Percentiles rank a stretch among this genome's conserved stretches.
These are phyloP conservation scores for Polia nebulosa DNA, from an alignment of 2,888 invertebrate genomes.

Conservation along the genomic window DNA sequence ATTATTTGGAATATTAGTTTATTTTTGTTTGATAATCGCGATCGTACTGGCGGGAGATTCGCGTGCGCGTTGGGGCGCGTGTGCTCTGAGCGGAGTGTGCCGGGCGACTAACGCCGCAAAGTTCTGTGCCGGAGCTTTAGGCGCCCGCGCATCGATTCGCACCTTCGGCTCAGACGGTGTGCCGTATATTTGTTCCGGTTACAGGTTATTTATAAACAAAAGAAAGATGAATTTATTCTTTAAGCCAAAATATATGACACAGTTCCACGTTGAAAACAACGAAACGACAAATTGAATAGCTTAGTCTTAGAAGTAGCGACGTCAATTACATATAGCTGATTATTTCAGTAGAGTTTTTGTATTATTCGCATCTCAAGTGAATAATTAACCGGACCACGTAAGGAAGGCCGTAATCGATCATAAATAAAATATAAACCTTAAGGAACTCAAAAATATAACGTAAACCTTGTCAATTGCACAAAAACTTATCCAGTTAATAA, in stretches of 20 bases:
- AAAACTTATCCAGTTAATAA: conserved; percentile 43
- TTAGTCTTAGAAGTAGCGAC: conserved; percentile 58
- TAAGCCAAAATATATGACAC: conserved; percentile 86
- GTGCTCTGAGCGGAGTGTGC: conserved; percentile 79
- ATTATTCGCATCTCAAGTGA: conserved; percentile 52
- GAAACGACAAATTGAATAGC: conserved; percentile 66
- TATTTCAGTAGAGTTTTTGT: conserved; percentile 62
- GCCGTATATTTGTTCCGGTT: conserved; percentile 89
- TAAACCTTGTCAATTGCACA: conserved; percentile 50
- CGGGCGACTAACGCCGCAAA: conserved; percentile 81
- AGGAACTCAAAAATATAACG: conserved; percentile 50
- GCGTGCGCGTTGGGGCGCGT: conserved; percentile 77
- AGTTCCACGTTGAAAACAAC: conserved; percentile 82
- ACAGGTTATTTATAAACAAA: conserved; percentile 89
- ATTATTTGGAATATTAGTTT: conserved; percentile 61
- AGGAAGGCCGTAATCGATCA: conserved; percentile 35
- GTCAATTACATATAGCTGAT: conserved; percentile 20
- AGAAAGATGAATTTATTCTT: conserved; percentile 86
- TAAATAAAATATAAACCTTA: conserved; percentile 50
- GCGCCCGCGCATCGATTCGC: conserved; percentile 80
- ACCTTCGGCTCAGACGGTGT: conserved; percentile 89
- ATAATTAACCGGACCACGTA: conserved; percentile 59
- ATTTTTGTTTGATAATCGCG: conserved; percentile 72
- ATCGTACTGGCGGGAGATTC: conserved; percentile 72
- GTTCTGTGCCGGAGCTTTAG: conserved; percentile 73